These are phyloP conservation scores for Acromyrmex echinatior DNA, from an alignment of 1,140 invertebrate genomes.

Conservation along the genomic window DNA sequence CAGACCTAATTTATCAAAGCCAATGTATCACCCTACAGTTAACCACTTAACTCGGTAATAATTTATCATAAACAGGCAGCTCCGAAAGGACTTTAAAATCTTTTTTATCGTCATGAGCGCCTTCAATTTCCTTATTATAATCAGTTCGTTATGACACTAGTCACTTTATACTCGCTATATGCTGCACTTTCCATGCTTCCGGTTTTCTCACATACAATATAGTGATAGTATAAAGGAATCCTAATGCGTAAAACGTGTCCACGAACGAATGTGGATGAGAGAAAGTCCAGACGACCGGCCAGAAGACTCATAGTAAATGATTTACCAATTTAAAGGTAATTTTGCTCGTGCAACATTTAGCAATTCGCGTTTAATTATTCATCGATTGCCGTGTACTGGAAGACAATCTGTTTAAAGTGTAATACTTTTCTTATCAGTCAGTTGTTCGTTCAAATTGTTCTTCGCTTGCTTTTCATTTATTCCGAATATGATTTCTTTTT, in stretches of 20 bases:
- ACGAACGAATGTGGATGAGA: constrained; percentile 38
- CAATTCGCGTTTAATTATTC: constrained; percentile 66
- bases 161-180: background rate
- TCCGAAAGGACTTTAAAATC: background rate
- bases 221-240: constrained; percentile 31
- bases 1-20: background rate
- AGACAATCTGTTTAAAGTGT: constrained; percentile 20
- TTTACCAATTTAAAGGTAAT: constrained; percentile 57
- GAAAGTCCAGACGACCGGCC: constrained; percentile 53
- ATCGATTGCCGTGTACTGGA: background rate
- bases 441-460: background rate
- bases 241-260: constrained; percentile 3
- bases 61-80: constrained; percentile 11
- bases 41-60: constrained; percentile 1
- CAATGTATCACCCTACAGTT: constrained; percentile 1
- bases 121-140: constrained; percentile 6
- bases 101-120: background rate
- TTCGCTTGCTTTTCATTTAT: background rate
- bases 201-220: background rate
- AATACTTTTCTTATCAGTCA: constrained; percentile 8
- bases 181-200: constrained; percentile 26
- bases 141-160: constrained; percentile 9
- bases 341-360: background rate
- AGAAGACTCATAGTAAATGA: constrained; percentile 64
- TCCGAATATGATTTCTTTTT: background rate